A percentile compares a stretch with the other conserved stretches of the same genome.
phyloP scores from a whole-genome alignment of 2,888 invertebrate genomes.

The Timandra comae region DNA sequence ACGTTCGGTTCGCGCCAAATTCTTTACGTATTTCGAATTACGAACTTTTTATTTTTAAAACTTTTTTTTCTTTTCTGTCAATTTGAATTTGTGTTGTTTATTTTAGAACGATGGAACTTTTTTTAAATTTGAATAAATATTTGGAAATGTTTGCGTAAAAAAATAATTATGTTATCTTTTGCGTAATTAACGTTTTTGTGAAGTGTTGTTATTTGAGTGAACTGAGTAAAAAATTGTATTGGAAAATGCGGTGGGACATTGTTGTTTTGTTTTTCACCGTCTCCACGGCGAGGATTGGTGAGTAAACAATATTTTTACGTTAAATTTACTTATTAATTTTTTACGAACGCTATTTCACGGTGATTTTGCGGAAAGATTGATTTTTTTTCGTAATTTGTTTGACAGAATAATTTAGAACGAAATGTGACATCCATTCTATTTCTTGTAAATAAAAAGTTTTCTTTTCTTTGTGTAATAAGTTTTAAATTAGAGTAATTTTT shows the following conservation, averaged over 20 bases:
- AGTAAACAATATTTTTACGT: conserved; percentile 33
- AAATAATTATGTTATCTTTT: conserved; percentile 8
- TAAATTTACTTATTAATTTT: too few species aligned
- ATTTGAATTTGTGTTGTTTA: conserved; percentile 8
- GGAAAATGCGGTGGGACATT: conserved; percentile 52
- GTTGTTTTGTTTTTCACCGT: conserved; percentile 45
- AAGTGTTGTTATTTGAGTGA: conserved; percentile 17
- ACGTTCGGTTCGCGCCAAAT: conserved; percentile 53
- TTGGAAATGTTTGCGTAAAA: conserved; percentile 3
- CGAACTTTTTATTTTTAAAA: conserved; percentile 21
- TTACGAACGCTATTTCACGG: too few species aligned
- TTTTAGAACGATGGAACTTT: conserved; percentile 7
- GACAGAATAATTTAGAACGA: too few species aligned
- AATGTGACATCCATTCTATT: too few species aligned
- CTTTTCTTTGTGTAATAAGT: too few species aligned
- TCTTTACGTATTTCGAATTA: conserved; percentile 11
- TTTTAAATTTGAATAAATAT: conserved; percentile 17
- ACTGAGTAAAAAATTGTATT: conserved; percentile 23
- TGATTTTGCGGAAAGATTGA: too few species aligned
- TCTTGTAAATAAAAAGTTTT: too few species aligned
- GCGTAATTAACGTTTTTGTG: conserved; percentile 28
- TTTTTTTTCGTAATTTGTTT: too few species aligned
- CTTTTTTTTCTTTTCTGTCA: conserved; percentile 16
- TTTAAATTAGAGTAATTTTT: too few species aligned
- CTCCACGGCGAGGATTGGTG: conserved; percentile 43